These are phyloP conservation scores for Palythoa grandiflora DNA, from an alignment of 92 coral and sea anemone species.

Conservation along the genomic window DNA sequence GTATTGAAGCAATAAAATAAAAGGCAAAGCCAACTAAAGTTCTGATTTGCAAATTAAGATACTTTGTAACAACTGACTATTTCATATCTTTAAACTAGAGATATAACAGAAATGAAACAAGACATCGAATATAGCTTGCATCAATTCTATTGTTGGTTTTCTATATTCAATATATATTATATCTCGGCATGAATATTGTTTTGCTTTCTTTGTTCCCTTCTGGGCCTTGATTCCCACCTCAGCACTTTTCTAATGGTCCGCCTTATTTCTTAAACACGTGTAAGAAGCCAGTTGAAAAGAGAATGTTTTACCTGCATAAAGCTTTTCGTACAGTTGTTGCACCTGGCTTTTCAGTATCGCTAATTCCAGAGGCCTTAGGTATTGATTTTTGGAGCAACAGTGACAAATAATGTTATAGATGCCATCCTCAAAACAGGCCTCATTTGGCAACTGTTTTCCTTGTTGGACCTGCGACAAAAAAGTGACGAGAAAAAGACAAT, in stretches of 20 bases:
- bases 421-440: constrained; percentile 17
- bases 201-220: not conserved
- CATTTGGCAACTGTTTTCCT: constrained; percentile 33
- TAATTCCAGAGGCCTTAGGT: not conserved
- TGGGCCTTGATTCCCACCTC: too few relatives aligned
- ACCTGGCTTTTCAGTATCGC: not conserved
- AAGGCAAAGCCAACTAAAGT: not conserved
- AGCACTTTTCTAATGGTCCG: too few relatives aligned
- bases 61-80: too few relatives aligned
- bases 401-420: constrained; percentile 5
- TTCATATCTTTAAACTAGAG: too few relatives aligned
- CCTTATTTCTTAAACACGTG: too few relatives aligned
- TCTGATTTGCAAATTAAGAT: too few relatives aligned
- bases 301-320: not conserved
- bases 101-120: too few relatives aligned
- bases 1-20: not conserved
- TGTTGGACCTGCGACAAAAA: not conserved
- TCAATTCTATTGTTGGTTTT: too few relatives aligned
- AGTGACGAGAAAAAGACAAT: not conserved
- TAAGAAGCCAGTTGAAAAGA: too few relatives aligned
- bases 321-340: not conserved
- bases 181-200: not conserved
- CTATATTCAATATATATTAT: too few relatives aligned
- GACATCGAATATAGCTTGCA: too few relatives aligned
- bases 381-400: constrained; percentile 18